Base-by-base conservation (phyloP, 2,888 invertebrate genomes). In the Drosophila kanekoi region DNA sequence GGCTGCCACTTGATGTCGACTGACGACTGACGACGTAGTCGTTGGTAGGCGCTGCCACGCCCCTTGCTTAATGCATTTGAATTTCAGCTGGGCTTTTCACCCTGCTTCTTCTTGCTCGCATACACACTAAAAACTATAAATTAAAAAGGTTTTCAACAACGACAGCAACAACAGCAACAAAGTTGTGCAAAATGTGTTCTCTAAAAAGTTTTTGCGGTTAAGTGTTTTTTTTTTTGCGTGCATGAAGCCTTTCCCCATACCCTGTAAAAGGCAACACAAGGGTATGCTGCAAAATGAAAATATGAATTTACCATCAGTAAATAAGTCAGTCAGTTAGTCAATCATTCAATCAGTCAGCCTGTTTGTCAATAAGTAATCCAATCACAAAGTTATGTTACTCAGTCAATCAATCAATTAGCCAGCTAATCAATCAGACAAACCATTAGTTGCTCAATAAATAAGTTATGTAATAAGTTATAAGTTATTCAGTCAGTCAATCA, bases 51-150 rank as follows among this genome's bases (percentile, higher is more conserved):
- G 8, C 11, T 40, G 45, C 72, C 67, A 62, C 68, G 59, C 71
- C 74, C 52, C 16, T 14, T 61, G 47, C 74, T 72, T 69, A 78
- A 80, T 87, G 85, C 85, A 77, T 81, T 84, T 85, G 63, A 73
- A 85, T 84, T 87, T 83, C 49, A 69, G 71, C 68, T 60, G 66
- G 45, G n/a, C 65, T 33, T 16, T 51, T 53, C 65, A 53, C 51
- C 41, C 40, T 32, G 44, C 35, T 37, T 77, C 49, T 52, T 18
- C 20, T 44, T 11, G 14, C n/a, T 40, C 40, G 3, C 38, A 44
- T 18, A 37, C 62, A 56, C 47, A 66, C 44, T 66, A 61, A 74
- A 70, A 78, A 78, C 81, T 77, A 84, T 64, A 81, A 82, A 80
- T 78, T 73, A 74, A 80, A 86, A 74, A 57, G 65, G 61, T 69